A percentile compares a stretch with the other conserved stretches of the same genome.
Evolutionary conservation across 1,140 invertebrate species (phyloP).

Genomic region (Pseudobourletiella spinata): DNA sequence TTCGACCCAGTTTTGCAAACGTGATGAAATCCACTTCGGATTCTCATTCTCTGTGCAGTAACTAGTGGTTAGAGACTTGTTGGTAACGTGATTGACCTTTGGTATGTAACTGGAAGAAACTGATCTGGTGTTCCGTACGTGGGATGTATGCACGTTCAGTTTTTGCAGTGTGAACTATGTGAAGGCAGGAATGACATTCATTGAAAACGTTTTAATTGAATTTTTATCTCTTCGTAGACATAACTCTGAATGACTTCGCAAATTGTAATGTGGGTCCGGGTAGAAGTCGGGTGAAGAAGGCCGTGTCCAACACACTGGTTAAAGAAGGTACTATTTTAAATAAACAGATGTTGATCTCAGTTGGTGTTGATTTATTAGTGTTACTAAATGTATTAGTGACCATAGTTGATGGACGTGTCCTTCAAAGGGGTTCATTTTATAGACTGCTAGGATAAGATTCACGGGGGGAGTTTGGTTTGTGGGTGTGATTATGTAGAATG

Average conservation of each 20-base stretch:
- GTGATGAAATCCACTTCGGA: background rate
- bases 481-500: no score
- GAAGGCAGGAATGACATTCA: background rate
- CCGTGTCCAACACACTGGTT: background rate
- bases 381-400: background rate
- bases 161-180: background rate
- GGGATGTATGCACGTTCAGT: background rate
- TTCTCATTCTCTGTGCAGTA: background rate
- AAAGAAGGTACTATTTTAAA: background rate
- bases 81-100: no score
- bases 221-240: background rate
- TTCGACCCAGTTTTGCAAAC: no score
- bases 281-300: background rate
- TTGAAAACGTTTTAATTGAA: background rate
- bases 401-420: background rate
- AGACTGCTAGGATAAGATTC: no score
- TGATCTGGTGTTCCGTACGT: no score
- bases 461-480: no score
- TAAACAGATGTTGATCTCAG: background rate
- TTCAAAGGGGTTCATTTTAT: no score
- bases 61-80: background rate
- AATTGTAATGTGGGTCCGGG: slow-evolving; percentile 1
- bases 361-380: background rate
- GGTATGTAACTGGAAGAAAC: no score
- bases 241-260: slow-evolving; percentile 6